Base-by-base conservation (phyloP, 2,113 vertebrate species). In the Callipepla californica region DNA sequence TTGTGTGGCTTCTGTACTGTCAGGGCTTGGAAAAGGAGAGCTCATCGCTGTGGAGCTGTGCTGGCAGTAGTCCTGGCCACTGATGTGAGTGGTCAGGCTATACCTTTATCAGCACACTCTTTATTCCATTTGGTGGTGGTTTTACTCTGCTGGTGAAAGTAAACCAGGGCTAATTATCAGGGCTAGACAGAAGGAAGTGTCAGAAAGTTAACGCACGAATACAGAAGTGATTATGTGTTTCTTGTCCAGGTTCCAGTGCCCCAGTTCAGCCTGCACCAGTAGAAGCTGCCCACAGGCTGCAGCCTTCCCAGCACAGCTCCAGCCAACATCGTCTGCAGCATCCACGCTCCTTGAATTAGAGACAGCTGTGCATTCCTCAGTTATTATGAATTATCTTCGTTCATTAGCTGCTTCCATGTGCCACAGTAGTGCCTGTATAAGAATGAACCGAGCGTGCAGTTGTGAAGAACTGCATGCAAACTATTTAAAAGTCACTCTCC, bases 171-270 rank as follows among this genome's bases (percentile, higher is more conserved):
- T 94, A 94, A 96, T 94, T 88, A 78, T 59, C 95, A 55, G 65
- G 75, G 85, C 68, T 83, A 78, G 80, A 67, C 80, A 78, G 88
- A 65, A 82, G 76, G 88, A 96, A 88, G 90, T 57, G 80, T 38
- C 65, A 44, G 73, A 59, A 93, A 95, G 90, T 94, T 92, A 92
- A 88, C 40, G 74, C 44, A 70, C 28, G 59, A 90, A 72, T 94
- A 61, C 61, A 90, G 85, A 57, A 88, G 85, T 80, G 83, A 86
- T 90, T 80, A 63, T 95, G 87, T 94, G 38, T 78, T 83, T 80
- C 85, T 78, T 94, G 92, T 83, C 32, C 45, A 3, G 44, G 32
- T 88, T 80, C 93, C 88, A 88, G 85, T 77, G 90, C 68, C 34
- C 63, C 59, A 9, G 59, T 50, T 76, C 45, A 80, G 62, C 62